Evolutionary conservation across 2,888 invertebrate genomes (phyloP).

Genomic region (Campoletis raptor): DNA sequence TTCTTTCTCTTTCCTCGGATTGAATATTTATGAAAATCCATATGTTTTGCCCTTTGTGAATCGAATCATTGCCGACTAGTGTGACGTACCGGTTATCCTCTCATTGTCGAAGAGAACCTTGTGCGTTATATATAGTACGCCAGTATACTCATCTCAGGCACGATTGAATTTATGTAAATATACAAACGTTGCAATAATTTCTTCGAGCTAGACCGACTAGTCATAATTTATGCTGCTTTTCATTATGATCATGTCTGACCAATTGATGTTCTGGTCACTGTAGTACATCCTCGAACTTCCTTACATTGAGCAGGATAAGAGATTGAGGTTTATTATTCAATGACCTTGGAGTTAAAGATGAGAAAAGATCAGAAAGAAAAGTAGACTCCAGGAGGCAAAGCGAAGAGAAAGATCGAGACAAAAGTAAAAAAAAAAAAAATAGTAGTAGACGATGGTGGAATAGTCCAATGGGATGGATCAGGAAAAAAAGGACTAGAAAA

Average conservation of each 20-base stretch:
- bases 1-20: conserved; percentile 17
- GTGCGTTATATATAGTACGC: not conserved
- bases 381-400: not conserved
- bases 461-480: not conserved
- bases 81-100: conserved; percentile 5
- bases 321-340: not conserved
- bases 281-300: conserved; percentile 16
- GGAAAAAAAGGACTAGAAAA: conserved; percentile 65
- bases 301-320: conserved; percentile 29
- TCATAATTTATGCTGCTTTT: conserved; percentile 33
- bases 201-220: conserved; percentile 11
- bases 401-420: conserved; percentile 3
- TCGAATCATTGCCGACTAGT: not conserved
- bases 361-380: conserved; percentile 11
- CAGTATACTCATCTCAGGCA: conserved; percentile 59
- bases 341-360: conserved; percentile 12
- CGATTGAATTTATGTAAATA: conserved; percentile 71
- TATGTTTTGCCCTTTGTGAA: conserved; percentile 22
- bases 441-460: not conserved
- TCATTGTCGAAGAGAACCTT: not conserved
- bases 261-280: conserved; percentile 39
- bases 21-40: conserved; percentile 24
- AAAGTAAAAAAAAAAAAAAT: not conserved
- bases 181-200: conserved; percentile 64
- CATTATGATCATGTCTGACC: not conserved